Evolutionary conservation across 2,113 vertebrate species (phyloP).

Genomic region (Acanthochromis polyacanthus): DNA sequence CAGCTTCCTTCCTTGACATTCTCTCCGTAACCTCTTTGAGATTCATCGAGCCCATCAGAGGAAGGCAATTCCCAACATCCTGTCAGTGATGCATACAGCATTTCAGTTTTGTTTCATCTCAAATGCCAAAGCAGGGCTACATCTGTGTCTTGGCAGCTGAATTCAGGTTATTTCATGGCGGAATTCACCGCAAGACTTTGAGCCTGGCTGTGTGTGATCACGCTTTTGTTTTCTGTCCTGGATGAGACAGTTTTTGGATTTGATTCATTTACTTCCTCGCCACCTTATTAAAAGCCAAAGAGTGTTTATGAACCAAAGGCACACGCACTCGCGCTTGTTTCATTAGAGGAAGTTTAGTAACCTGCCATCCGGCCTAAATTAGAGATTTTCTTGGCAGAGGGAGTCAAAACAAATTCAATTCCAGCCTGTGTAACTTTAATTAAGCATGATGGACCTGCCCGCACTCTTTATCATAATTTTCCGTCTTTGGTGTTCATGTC

Average conservation of each 20-base stretch:
- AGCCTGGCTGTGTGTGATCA: neutral
- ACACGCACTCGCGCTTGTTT: constrained; percentile 26
- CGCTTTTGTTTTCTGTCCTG: neutral
- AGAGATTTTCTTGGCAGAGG: constrained; percentile 52
- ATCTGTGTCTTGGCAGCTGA: constrained; percentile 30
- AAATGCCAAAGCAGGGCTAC: constrained; percentile 36
- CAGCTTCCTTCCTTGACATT: constrained; percentile 34
- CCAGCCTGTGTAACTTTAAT: constrained; percentile 65
- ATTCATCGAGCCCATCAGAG: constrained; percentile 28
- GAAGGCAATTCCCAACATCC: constrained; percentile 46
- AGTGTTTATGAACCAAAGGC: constrained; percentile 8
- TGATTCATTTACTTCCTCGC: neutral
- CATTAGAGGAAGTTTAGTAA: constrained; percentile 50
- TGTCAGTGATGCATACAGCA: constrained; percentile 49
- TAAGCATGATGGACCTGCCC: constrained; percentile 58
- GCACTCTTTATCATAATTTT: constrained; percentile 60
- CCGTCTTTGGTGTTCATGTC: constrained; percentile 54
- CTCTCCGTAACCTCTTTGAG: constrained; percentile 37
- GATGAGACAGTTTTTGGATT: neutral
- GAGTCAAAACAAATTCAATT: constrained; percentile 62
- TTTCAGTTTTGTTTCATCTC: constrained; percentile 55
- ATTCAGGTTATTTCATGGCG: constrained; percentile 28
- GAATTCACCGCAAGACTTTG: constrained; percentile 15
- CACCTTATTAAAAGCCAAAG: constrained; percentile 12
- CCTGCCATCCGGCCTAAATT: constrained; percentile 49